Conservation (phyloP, 1,140 invertebrate species). For the Leptestheria dahalacensis region DNA sequence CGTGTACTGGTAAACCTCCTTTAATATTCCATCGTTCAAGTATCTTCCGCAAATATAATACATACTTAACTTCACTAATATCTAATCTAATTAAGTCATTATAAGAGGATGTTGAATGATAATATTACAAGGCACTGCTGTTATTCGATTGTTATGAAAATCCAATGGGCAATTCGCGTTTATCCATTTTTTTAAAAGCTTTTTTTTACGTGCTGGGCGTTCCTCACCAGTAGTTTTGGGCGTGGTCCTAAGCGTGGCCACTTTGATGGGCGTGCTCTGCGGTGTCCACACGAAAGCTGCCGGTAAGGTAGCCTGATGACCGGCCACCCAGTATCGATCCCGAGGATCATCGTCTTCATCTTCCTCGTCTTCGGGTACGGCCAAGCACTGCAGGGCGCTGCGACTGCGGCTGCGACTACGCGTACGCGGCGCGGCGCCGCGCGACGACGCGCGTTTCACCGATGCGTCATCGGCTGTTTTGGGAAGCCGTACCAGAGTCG, state of each 20-base stretch:
- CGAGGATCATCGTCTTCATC: constrained; percentile 4
- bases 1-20: no score
- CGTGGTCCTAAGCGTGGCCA: neutral
- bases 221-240: neutral
- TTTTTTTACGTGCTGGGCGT: no score
- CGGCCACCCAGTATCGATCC: neutral
- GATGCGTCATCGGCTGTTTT: neutral
- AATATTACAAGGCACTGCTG: no score
- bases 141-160: no score
- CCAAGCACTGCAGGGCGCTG: constrained; percentile 14
- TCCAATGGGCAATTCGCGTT: no score
- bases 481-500: neutral
- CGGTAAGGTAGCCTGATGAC: neutral
- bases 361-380: constrained; percentile 9
- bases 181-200: no score
- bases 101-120: no score
- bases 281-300: constrained; percentile 2
- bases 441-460: neutral
- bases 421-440: neutral
- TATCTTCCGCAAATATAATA: no score
- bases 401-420: constrained; percentile 12
- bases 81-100: no score
- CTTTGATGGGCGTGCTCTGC: constrained; percentile 7
- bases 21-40: no score
- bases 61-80: no score